These are phyloP conservation scores for Mormyrops boulengeri DNA, from an alignment of 2,797 vertebrate genomes.

Conservation along the genomic window DNA sequence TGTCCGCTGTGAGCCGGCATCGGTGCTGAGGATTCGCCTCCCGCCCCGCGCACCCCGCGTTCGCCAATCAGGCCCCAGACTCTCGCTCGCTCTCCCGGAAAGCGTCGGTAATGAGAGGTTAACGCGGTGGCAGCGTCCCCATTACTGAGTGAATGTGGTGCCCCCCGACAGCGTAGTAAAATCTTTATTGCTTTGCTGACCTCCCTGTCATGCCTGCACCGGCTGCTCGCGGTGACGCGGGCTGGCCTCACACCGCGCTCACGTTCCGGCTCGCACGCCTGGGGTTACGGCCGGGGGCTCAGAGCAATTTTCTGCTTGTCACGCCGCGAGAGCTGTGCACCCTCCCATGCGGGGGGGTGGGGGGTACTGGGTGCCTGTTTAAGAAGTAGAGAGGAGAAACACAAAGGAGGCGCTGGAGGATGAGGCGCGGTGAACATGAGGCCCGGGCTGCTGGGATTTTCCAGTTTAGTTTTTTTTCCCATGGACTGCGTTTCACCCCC, in stretches of 20 bases:
- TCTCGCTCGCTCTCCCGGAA: constrained; percentile 54
- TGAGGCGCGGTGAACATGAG: constrained; percentile 58
- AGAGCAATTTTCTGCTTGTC: constrained; percentile 99
- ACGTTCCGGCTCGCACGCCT: constrained; percentile 93
- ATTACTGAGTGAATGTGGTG: constrained; percentile 99
- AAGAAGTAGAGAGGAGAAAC: constrained; percentile 41
- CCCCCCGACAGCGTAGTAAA: constrained; percentile 95
- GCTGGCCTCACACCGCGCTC: constrained; percentile 88
- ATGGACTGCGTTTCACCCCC: too few relatives aligned
- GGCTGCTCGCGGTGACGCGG: constrained; percentile 70
- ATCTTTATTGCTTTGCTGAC: constrained; percentile 99
- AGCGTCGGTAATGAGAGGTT: constrained; percentile 97
- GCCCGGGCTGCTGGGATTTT: constrained; percentile 14
- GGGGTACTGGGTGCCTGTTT: constrained; percentile 65
- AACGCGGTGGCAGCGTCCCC: constrained; percentile 94
- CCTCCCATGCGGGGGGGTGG: constrained; percentile 65
- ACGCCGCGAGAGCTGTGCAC: constrained; percentile 87
- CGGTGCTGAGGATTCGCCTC: constrained; percentile 74
- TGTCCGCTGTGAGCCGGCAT: constrained; percentile 52
- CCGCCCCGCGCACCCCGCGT: constrained; percentile 58
- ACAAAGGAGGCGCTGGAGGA: constrained; percentile 44
- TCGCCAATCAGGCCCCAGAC: constrained; percentile 60
- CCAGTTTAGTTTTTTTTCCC: not conserved
- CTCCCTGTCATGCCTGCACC: constrained; percentile 96
- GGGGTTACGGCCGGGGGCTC: constrained; percentile 85